Evolutionary conservation across 2,888 invertebrate genomes (phyloP), one percentile per base, ranked within the genome.

Genomic region (Epinotia bilunana): DNA sequence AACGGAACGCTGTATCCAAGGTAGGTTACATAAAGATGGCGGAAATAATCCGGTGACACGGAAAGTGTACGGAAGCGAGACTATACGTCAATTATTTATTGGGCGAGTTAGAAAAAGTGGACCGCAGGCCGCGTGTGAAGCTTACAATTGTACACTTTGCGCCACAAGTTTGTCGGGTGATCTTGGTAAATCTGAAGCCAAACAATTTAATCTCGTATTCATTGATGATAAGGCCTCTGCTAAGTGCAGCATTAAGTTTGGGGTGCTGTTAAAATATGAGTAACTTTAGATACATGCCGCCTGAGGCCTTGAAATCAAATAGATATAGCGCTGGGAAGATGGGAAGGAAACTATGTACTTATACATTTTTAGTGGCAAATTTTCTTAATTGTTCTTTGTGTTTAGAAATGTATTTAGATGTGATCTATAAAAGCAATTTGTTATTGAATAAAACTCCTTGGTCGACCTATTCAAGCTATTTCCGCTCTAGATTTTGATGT

Each of bases 11-110:
- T 65, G 63, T 43, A 49, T 65, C 39, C 53, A 61, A 71, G 63
- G 64, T 64, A 60, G 71, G 46, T 75, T 75, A 78, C 76, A 72
- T 79, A 78, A 80, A 74, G 28, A 69, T 53, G 64, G 70, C 75
- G 79, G 78, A 81, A 79, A 79, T 77, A 55, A 73, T 71, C 65
- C 63, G 53, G 74, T 73, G 62, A 71, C 79, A 78, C 78, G 78
- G 77, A 77, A 77, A 76, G 60, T 62, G 78, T 77, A 76, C 78
- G 77, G 77, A 81, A 81, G 78, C 69, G 69, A 72, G 71, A 33
- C 65, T 60, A 68, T 55, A 55, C 49, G 72, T 78, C 76, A 72
- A 75, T 76, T 73, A 77, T 76, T 76, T 76, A 78, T 79, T 68
- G 76, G 76, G 65, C 58, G n/a, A 57, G 55, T 39, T 49, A 49